These are phyloP conservation scores for Brevipalpus yothersi DNA, from an alignment of 1,140 invertebrate genomes.

Conservation along the genomic window DNA sequence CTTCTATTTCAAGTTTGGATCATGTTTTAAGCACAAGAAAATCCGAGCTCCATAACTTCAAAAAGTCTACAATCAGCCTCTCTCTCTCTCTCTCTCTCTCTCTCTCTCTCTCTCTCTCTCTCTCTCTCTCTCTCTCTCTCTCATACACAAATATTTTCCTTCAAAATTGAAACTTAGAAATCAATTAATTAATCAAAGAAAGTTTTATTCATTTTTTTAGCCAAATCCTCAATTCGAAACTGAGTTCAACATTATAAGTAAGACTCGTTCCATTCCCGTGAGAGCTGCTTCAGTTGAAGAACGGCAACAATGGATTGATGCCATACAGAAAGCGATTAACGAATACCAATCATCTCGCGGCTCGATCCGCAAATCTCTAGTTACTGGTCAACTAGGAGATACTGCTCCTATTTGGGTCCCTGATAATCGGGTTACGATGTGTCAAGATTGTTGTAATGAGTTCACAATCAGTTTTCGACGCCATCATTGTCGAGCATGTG, in stretches of 20 bases:
- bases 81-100: too few relatives aligned
- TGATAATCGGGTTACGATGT: constrained; percentile 39
- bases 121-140: too few relatives aligned
- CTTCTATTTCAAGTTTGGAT: too few relatives aligned
- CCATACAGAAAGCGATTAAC: constrained; percentile 33
- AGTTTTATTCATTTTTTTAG: too few relatives aligned
- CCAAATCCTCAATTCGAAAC: constrained; percentile 25
- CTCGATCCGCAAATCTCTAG: not conserved
- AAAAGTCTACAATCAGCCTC: too few relatives aligned
- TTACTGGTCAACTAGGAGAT: constrained; percentile 5
- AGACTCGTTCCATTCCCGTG: constrained; percentile 38
- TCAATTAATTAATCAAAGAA: too few relatives aligned
- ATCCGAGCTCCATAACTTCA: too few relatives aligned
- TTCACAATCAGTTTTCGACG: constrained; percentile 45
- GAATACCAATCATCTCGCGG: constrained; percentile 22
- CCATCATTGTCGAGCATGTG: constrained; percentile 48
- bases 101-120: too few relatives aligned
- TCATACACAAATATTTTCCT: too few relatives aligned
- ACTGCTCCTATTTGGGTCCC: constrained; percentile 39
- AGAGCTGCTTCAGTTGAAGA: constrained; percentile 31
- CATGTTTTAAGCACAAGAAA: too few relatives aligned
- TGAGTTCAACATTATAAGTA: constrained; percentile 34
- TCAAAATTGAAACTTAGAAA: too few relatives aligned
- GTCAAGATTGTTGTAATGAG: constrained; percentile 40
- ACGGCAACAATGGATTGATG: constrained; percentile 37